phyloP scores from a whole-genome alignment of 2,113 vertebrate species.

The Aepyceros melampus region DNA sequence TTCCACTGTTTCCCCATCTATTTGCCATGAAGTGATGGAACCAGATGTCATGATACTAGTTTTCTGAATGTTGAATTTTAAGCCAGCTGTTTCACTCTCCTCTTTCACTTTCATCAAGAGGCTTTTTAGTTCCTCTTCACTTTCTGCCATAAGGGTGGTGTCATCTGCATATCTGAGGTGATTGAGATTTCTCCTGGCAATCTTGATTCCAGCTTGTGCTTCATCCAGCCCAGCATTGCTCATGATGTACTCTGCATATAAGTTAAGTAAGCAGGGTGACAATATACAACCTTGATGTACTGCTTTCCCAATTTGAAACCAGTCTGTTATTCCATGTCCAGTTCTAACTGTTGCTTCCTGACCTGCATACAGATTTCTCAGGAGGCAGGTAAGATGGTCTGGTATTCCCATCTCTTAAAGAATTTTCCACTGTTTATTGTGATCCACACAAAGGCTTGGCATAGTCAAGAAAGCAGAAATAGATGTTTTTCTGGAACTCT shows the following conservation, averaged over 20 bases:
- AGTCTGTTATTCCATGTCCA: not conserved
- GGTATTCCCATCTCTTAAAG: not conserved
- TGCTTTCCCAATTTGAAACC: not conserved
- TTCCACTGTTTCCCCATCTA: not conserved
- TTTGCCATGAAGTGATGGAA: not conserved
- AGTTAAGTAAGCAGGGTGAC: not conserved
- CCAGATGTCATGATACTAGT: not conserved
- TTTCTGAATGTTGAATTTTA: not conserved
- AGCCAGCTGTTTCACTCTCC: not conserved
- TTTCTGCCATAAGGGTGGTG: not conserved
- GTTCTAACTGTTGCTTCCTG: not conserved
- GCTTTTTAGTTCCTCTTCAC: not conserved
- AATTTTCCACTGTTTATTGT: not conserved
- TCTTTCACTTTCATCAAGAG: not conserved
- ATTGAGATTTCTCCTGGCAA: too few relatives aligned
- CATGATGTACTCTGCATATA: not conserved
- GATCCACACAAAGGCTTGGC: not conserved
- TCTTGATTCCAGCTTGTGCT: too few relatives aligned
- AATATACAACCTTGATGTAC: not conserved
- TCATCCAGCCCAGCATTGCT: not conserved
- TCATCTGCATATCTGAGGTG: not conserved
- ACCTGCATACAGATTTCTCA: not conserved
- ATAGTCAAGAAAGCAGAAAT: not conserved
- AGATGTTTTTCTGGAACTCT: not conserved
- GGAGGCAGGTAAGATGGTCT: not conserved